Evolutionary conservation across 2,113 vertebrate genomes (phyloP), one percentile per base, ranked within the genome.

Genomic region (Acinonyx jubatus): DNA sequence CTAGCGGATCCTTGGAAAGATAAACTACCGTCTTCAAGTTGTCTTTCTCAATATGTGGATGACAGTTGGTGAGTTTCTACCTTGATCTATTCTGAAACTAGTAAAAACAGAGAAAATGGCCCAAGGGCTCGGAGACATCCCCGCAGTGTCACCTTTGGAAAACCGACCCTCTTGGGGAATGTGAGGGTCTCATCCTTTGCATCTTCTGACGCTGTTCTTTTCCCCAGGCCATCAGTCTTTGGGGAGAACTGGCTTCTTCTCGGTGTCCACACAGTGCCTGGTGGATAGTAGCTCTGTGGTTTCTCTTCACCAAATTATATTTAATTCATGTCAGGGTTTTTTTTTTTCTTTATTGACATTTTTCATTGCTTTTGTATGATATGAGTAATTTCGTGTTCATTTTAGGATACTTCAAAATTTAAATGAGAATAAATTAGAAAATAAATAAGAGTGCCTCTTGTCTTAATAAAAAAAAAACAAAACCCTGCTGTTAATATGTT

Each of bases 391-490:
- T 78, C 12, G 11, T 57, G 41, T 95, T 81, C 41, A 57, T 65
- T 69, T 90, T 15, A n/a, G n/a, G 69, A 61, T 84, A 71, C 15
- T 19, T 25, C 27, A 93, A 88, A 76, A 6, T 66, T 52, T 66
- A 85, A 91, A 50, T 86, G 21, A 69, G 78, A 97, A 73, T 18
- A n/a, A 31, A 45, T 66, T 8, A 69, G 71, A 73, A 38, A 52
- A 69, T 33, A 38, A 52, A 69, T 33, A 74, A 73, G 84, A 68
- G 1, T 10, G 36, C 14, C 13, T 55, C 48, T 93, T 69, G 76
- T 66, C 9, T 95, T 65, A 68, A 52, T 94, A 19, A 80, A 87
- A 78, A 78, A 18, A 61, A 78, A 18, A 61, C 10, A n/a, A 8
- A 31, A 18, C 31, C 14, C 12, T 50, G 14, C 5, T 89, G 3